Evolutionary conservation across 2,113 vertebrate genomes (phyloP).

Genomic region (Cheilinus undulatus): DNA sequence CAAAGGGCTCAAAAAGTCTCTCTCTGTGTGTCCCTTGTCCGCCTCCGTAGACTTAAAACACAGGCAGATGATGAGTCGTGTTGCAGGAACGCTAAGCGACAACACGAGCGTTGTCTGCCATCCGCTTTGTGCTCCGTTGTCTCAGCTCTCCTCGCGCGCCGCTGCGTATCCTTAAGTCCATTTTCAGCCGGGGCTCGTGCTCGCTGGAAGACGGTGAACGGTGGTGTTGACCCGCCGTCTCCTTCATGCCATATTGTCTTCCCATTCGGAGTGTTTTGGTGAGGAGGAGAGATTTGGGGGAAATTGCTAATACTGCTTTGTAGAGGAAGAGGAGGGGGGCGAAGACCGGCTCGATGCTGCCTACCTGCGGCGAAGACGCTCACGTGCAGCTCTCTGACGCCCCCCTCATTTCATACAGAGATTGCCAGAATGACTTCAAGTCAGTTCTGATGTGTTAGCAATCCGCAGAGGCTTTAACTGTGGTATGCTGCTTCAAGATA

Average conservation of each 20-base stretch:
- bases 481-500: neutral
- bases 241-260: conserved; percentile 85
- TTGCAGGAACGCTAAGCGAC: conserved; percentile 65
- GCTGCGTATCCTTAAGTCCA: conserved; percentile 78
- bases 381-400: conserved; percentile 23
- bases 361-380: conserved; percentile 54
- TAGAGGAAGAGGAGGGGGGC: conserved; percentile 6
- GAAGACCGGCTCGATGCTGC: conserved; percentile 75
- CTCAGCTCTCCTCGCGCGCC: conserved; percentile 59
- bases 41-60: conserved; percentile 13
- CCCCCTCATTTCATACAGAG: neutral
- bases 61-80: conserved; percentile 47
- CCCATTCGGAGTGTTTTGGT: conserved; percentile 72
- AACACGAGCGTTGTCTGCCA: conserved; percentile 58
- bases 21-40: conserved; percentile 21
- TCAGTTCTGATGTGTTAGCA: neutral
- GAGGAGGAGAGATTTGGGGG: conserved; percentile 63
- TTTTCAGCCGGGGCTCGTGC: conserved; percentile 78
- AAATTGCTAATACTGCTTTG: conserved; percentile 55
- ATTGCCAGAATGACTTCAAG: neutral
- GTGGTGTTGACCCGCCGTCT: conserved; percentile 79
- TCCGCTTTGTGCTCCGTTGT: conserved; percentile 77
- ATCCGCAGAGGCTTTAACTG: neutral
- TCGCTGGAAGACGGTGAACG: conserved; percentile 66
- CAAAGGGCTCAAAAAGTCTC: neutral